Evolutionary conservation across 2,113 vertebrate genomes (phyloP), one percentile per base, ranked within the genome.

Genomic region (Natator depressus): DNA sequence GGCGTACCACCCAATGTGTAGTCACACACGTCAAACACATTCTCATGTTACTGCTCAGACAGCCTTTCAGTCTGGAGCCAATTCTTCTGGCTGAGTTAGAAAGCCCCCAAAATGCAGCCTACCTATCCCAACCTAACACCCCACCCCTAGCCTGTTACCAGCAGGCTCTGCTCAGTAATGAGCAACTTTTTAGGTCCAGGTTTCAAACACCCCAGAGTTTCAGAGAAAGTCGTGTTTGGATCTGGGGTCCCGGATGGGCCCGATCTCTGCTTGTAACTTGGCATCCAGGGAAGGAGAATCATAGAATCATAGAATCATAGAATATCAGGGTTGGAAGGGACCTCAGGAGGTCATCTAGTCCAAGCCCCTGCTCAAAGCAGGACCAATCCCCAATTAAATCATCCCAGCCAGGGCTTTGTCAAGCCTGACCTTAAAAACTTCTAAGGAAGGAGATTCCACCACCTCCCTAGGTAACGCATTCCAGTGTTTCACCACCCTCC

Each of bases 41-140:
- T 38, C n/a, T 72, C n/a, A 29, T 27, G 75, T 47, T 13, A 8
- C 12, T 42, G 42, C 42, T 13, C 11, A 47, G 25, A 2, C 38
- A 49, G 85, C 25, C 19, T 76, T 82, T 82, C 31, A 16, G 38
- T 53, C 53, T 65, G 9, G 24, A n/a, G 10, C 16, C 4, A 31
- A 2, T 75, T 91, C 51, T 84, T 59, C 51, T 75, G 31, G 59
- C 31, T 62, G 25, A 84, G 80, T 53, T 53, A 47, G 69, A 69
- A 24, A 31, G 3, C 62, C 25, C 24, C 5, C 1, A 4, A 78
- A 46, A 78, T 42, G 46, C 42, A 78, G 38, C 29, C 8, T 1
- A 1, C 46, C 19, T 49, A 27, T 42, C 19, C 24, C 51, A 27
- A 19, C 11, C 42, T 12, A 11, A 6, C 1, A 0, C 16, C 1